These are phyloP conservation scores for Xestia sexstrigata DNA, from an alignment of 2,888 invertebrate species.

Conservation along the genomic window DNA sequence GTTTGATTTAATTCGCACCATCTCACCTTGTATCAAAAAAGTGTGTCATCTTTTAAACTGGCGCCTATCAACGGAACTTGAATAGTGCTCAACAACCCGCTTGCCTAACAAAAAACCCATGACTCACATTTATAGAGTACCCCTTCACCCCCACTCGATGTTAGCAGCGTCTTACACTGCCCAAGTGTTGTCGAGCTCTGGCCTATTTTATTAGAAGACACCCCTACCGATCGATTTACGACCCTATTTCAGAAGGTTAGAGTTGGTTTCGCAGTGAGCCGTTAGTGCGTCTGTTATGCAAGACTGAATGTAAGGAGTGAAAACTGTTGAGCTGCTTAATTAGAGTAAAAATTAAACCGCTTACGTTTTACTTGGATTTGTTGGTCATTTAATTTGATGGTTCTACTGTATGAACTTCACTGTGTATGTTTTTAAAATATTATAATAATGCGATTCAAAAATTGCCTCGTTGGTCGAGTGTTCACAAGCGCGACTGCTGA, in stretches of 20 bases:
- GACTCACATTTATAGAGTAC: constrained; percentile 76
- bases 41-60: constrained; percentile 27
- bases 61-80: constrained; percentile 45
- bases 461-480: neutral
- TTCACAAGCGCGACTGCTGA: neutral
- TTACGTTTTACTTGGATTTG: constrained; percentile 17
- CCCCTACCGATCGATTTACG: constrained; percentile 52
- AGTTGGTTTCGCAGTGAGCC: constrained; percentile 55
- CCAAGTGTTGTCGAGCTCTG: constrained; percentile 71
- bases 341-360: constrained; percentile 52
- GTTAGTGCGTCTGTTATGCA: constrained; percentile 39
- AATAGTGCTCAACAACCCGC: constrained; percentile 62
- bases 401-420: neutral
- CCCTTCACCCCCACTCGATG: constrained; percentile 71
- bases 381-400: constrained; percentile 30
- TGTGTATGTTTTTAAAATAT: neutral
- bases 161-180: constrained; percentile 71
- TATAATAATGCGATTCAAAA: too few relatives aligned
- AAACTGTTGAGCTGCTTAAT: constrained; percentile 65
- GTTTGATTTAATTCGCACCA: neutral
- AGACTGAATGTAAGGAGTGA: constrained; percentile 46
- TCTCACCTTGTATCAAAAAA: constrained; percentile 18
- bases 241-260: constrained; percentile 57
- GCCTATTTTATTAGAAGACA: constrained; percentile 78
- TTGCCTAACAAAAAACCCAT: constrained; percentile 74